Conservation (phyloP, 2,888 invertebrate genomes). For the Reticulitermes lucifugus region DNA sequence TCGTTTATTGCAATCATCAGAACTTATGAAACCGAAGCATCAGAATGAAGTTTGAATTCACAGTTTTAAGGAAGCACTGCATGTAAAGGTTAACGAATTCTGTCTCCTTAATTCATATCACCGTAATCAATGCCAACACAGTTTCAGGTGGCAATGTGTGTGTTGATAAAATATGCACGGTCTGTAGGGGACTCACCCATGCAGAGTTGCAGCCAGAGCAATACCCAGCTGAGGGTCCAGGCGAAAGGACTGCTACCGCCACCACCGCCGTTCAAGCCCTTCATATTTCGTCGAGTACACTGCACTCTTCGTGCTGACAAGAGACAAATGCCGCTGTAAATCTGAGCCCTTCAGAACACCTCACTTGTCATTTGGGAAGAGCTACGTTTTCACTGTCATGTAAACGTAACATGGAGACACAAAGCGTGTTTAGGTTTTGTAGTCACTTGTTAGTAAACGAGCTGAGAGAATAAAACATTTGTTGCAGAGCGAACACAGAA, state of each 20-base stretch:
- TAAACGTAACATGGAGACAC: too few species aligned
- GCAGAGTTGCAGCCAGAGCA: conserved; percentile 27
- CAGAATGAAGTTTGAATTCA: too few species aligned
- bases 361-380: neutral
- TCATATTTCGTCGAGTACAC: neutral
- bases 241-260: neutral
- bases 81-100: too few species aligned
- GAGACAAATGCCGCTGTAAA: neutral
- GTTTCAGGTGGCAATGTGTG: too few species aligned
- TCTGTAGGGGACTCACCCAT: conserved; percentile 2
- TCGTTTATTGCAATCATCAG: too few species aligned
- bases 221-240: conserved; percentile 23
- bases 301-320: neutral
- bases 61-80: too few species aligned
- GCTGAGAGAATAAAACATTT: neutral
- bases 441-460: neutral
- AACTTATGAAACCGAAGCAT: too few species aligned
- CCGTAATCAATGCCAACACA: too few species aligned
- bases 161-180: neutral
- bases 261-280: neutral
- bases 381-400: too few species aligned
- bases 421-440: neutral
- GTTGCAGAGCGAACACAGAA: neutral
- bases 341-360: neutral
- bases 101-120: too few species aligned